Evolutionary conservation across 2,113 vertebrate species (phyloP).

Genomic region (Nyctibius bracteatus): DNA sequence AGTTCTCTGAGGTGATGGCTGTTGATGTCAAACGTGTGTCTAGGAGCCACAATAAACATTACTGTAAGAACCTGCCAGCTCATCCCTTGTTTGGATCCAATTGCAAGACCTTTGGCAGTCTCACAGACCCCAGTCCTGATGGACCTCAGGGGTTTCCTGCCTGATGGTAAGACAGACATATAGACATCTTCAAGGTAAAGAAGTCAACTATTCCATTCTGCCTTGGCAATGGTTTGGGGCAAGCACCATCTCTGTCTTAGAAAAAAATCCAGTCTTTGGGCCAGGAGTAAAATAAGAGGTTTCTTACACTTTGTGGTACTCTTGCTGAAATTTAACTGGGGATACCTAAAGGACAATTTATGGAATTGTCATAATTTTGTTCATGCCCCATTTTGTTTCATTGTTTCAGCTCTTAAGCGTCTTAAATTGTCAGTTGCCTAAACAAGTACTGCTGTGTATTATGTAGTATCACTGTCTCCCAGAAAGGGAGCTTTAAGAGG

Average conservation of each 20-base stretch:
- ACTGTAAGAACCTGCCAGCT: background rate
- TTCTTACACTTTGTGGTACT: background rate
- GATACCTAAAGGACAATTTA: background rate
- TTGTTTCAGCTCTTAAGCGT: background rate
- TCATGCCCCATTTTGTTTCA: background rate
- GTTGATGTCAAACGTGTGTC: background rate
- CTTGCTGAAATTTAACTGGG: background rate
- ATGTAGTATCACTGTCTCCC: background rate
- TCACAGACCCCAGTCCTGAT: background rate
- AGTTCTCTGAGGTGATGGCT: rapidly evolving
- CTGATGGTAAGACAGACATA: background rate
- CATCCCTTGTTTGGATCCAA: background rate
- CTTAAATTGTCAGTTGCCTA: background rate
- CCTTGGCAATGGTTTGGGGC: background rate
- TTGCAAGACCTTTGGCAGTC: background rate
- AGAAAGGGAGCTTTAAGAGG: background rate
- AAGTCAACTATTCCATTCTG: background rate
- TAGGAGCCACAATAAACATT: background rate
- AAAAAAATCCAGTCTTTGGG: background rate
- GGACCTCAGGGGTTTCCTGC: background rate
- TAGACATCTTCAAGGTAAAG: background rate
- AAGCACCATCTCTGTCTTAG: background rate
- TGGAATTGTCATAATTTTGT: background rate
- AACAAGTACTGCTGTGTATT: background rate
- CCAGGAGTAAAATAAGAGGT: background rate